Percentiles rank a stretch among this genome's conserved stretches.
These are phyloP conservation scores for Salminus brasiliensis DNA, from an alignment of 2,113 vertebrate species.

Conservation along the genomic window DNA sequence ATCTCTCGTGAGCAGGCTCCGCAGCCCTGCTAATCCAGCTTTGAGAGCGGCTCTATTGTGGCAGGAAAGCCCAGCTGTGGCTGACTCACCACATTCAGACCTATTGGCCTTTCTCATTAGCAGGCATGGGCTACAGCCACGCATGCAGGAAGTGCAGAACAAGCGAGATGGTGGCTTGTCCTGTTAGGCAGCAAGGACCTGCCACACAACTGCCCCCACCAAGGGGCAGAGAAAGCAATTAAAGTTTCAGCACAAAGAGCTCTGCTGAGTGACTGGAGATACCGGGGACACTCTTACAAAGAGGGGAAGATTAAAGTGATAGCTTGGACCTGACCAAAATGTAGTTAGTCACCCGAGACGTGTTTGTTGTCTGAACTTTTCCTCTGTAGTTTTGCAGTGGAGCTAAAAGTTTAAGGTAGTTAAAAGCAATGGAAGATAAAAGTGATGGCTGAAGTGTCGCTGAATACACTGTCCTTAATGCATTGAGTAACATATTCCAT, in stretches of 20 bases:
- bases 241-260: conserved; percentile 15
- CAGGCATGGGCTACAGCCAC: not conserved
- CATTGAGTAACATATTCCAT: too few species aligned
- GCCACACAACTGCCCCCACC: not conserved
- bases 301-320: not conserved
- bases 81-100: conserved; percentile 13
- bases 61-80: conserved; percentile 12
- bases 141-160: not conserved
- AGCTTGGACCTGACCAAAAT: not conserved
- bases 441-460: too few species aligned
- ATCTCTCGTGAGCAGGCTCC: conserved; percentile 31
- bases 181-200: conserved; percentile 36
- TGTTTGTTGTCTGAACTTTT: too few species aligned
- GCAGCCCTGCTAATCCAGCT: conserved; percentile 31
- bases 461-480: too few species aligned
- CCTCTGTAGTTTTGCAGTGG: too few species aligned
- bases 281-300: not conserved
- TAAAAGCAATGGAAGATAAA: too few species aligned
- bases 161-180: not conserved
- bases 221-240: conserved; percentile 25
- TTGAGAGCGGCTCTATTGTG: not conserved
- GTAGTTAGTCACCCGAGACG: too few species aligned
- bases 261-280: not conserved
- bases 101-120: conserved; percentile 24
- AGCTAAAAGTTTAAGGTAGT: too few species aligned